Conservation (phyloP, 1,140 invertebrate genomes). For the Araneus ventricosus region DNA sequence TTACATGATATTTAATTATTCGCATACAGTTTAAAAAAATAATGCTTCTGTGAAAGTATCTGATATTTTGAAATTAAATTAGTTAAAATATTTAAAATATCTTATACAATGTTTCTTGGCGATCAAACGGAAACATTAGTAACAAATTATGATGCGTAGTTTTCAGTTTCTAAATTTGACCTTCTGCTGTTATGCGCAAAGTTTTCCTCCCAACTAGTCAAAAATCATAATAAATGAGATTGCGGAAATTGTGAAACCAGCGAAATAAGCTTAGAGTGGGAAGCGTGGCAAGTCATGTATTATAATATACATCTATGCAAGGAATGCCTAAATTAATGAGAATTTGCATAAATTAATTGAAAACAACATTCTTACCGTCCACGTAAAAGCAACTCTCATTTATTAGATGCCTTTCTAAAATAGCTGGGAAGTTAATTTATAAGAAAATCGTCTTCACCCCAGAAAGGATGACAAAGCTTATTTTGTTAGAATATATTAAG, state of each 20-base stretch:
- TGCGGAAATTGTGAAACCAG: not conserved
- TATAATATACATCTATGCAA: not conserved
- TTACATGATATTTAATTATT: no score
- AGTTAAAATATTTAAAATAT: no score
- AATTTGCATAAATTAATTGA: slow-evolving; percentile 32
- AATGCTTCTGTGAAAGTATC: no score
- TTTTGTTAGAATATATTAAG: no score
- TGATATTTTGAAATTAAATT: no score
- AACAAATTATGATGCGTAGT: no score
- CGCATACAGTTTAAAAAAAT: no score
- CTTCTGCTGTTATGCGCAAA: not conserved
- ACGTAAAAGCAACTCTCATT: not conserved
- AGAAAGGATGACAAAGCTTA: no score
- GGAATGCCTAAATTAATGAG: slow-evolving; percentile 27
- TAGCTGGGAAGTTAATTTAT: not conserved
- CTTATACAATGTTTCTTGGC: no score
- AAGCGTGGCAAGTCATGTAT: not conserved
- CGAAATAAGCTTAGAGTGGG: not conserved
- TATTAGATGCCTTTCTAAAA: slow-evolving; percentile 4
- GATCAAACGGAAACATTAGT: no score
- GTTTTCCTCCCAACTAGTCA: not conserved
- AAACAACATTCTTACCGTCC: not conserved
- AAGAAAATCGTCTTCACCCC: not conserved
- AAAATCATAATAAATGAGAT: not conserved
- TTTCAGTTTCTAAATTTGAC: not conserved